Conservation (phyloP, 2,113 vertebrate genomes). For the Nestor notabilis region DNA sequence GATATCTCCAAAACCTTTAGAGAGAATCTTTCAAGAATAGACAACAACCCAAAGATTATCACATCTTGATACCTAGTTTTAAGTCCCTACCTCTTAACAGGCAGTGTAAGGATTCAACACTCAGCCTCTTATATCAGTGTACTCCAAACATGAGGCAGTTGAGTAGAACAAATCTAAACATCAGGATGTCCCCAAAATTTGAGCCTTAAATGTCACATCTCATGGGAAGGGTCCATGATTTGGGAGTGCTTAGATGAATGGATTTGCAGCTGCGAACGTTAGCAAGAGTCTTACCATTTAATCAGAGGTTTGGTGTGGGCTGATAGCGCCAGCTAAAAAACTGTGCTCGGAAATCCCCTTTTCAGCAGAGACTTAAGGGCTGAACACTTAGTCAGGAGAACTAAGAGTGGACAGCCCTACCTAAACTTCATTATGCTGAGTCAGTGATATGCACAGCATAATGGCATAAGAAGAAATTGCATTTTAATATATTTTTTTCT, state of each 20-base stretch:
- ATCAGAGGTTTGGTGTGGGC: not conserved
- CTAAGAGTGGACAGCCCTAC: not conserved
- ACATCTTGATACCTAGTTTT: not conserved
- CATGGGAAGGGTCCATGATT: no score
- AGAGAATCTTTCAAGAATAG: not conserved
- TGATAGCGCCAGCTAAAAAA: not conserved
- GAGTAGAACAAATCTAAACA: not conserved
- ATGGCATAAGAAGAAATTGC: not conserved
- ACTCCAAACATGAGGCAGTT: not conserved
- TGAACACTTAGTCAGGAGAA: not conserved
- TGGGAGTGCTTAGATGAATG: not conserved
- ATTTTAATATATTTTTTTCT: not conserved
- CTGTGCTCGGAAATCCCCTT: not conserved
- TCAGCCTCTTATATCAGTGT: not conserved
- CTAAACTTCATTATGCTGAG: not conserved
- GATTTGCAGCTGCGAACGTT: not conserved
- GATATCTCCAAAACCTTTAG: not conserved
- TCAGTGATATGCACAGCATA: not conserved
- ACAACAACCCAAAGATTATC: not conserved
- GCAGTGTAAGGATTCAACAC: not conserved
- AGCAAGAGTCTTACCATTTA: not conserved
- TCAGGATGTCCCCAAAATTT: not conserved
- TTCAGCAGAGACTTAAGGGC: not conserved
- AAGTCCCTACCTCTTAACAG: not conserved
- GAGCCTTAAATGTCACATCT: accelerated